phyloP scores from a whole-genome alignment of 2,797 vertebrate species.

The Poliocrania exsul region DNA sequence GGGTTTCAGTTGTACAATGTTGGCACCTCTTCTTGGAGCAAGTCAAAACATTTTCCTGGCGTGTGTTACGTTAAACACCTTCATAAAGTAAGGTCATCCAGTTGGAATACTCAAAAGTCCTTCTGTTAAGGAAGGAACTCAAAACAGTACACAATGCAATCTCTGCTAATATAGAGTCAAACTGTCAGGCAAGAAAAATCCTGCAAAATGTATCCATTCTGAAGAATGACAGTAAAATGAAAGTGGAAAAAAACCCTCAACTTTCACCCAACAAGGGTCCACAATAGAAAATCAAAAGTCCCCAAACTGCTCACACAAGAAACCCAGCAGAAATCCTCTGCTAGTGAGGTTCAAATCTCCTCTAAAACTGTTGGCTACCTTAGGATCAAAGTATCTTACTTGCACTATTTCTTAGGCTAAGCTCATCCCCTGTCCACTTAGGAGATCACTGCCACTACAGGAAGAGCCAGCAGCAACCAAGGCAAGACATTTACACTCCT shows the following conservation, averaged over 20 bases:
- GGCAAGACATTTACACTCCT: neutral
- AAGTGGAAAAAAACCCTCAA: neutral
- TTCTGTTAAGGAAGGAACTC: neutral
- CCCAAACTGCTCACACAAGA: neutral
- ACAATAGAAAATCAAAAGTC: neutral
- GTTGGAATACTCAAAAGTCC: fast-evolving
- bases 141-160: neutral
- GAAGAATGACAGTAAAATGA: neutral
- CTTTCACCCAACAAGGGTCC: neutral
- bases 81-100: neutral
- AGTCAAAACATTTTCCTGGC: neutral
- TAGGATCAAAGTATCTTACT: neutral
- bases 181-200: neutral
- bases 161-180: neutral
- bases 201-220: neutral
- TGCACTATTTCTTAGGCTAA: neutral
- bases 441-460: neutral
- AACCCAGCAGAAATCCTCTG: neutral
- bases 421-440: neutral
- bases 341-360: neutral
- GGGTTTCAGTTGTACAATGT: neutral
- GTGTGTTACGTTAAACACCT: neutral
- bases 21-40: neutral
- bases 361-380: neutral
- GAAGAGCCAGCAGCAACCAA: neutral